These are phyloP conservation scores for Agelastica alni DNA, from an alignment of 2,888 invertebrate genomes.

Conservation along the genomic window DNA sequence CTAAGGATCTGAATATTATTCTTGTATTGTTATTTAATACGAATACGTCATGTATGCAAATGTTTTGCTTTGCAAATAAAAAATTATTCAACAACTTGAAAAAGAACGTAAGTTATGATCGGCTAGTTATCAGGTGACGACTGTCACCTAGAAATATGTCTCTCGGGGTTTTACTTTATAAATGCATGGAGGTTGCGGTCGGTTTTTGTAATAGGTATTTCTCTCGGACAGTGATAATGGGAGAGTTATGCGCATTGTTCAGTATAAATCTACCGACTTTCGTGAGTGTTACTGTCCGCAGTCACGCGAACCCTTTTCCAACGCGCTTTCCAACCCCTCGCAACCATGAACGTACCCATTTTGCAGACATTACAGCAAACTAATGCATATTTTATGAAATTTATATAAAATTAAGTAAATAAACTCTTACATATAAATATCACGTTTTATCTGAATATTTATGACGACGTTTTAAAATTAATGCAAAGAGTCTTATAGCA, in stretches of 20 bases:
- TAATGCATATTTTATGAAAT: too few relatives aligned
- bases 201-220: slow-evolving; percentile 50
- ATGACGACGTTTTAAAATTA: too few relatives aligned
- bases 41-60: not conserved
- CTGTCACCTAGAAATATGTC: slow-evolving; percentile 36
- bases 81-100: not conserved
- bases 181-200: slow-evolving; percentile 36
- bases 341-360: slow-evolving; percentile 5
- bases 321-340: slow-evolving; percentile 21
- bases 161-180: slow-evolving; percentile 30
- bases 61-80: not conserved
- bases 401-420: too few relatives aligned
- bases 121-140: slow-evolving; percentile 11
- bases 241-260: slow-evolving; percentile 51
- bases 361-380: too few relatives aligned
- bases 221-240: slow-evolving; percentile 55
- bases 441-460: too few relatives aligned
- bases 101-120: slow-evolving; percentile 4
- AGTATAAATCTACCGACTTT: slow-evolving; percentile 53
- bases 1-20: too few relatives aligned
- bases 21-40: too few relatives aligned
- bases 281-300: slow-evolving; percentile 51
- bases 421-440: too few relatives aligned
- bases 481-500: too few relatives aligned
- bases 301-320: slow-evolving; percentile 46